Base-by-base conservation (phyloP, 2,113 vertebrate species). In the Leptobrachium leishanense region DNA sequence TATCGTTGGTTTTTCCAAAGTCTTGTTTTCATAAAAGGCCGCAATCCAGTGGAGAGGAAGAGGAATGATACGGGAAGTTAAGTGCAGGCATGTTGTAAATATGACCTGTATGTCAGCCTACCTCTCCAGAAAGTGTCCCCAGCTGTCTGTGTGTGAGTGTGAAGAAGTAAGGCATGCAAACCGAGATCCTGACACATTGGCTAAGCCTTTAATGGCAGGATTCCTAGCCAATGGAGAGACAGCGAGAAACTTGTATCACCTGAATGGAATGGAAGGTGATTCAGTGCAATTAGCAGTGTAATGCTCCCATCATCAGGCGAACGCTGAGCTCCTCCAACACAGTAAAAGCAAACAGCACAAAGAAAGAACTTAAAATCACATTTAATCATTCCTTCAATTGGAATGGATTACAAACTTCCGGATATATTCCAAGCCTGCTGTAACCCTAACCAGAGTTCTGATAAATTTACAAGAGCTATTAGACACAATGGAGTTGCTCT, bases 191-290 rank as follows among this genome's bases (percentile, higher is more conserved):
- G 70, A 79, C 70, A 79, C 50, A 67, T 55, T 57, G 55, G 46
- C 9, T 54, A 79, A 79, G 76, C 67, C 59, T 65, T 54, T 79
- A 79, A 72, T 80, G 62, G 64, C 50, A 67, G 50, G 46, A 44
- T 44, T 59, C 44, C 54, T 42, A 80, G 71, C 77, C 77, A 80
- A 80, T 80, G 46, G 66, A 50, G 15, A 31, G 67, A 3, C 44
- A 67, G 46, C 15, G 43, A 74, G 62, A 31, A 73, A 55, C 54
- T 41, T 80, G 70, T 73, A 73, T 46, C n/a, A 74, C 68, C 62
- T 73, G 41, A 80, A 74, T 67, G 70, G 69, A 80, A 80, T 74
- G 70, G 68, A 44, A 73, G 77, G 63, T 67, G 63, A 80, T 59
- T 55, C 70, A 67, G 7, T 46, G 40, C 40, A 42, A 55, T 41